Evolutionary conservation across 2,888 invertebrate genomes (phyloP).

Genomic region (Parelbella ahira): DNA sequence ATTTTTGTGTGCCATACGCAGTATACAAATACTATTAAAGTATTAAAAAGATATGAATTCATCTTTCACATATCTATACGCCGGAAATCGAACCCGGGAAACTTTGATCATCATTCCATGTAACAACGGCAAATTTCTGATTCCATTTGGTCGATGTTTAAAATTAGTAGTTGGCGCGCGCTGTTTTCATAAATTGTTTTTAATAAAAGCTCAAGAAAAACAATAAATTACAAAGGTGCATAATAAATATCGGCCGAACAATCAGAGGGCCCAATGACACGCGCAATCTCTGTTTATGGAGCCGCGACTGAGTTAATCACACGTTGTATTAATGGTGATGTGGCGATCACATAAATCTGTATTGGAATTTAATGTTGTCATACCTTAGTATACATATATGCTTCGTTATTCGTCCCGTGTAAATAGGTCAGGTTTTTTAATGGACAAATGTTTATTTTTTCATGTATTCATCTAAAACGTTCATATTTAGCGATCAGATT

Average conservation of each 20-base stretch:
- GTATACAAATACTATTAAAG: too few relatives aligned
- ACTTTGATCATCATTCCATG: too few relatives aligned
- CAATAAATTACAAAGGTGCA: slow-evolving; percentile 31
- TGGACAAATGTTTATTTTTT: too few relatives aligned
- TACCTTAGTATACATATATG: background rate
- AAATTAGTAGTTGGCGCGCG: too few relatives aligned
- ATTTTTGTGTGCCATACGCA: too few relatives aligned
- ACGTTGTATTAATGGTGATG: slow-evolving; percentile 19
- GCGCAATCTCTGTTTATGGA: slow-evolving; percentile 48
- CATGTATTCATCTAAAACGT: too few relatives aligned
- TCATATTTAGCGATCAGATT: too few relatives aligned
- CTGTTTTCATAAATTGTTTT: slow-evolving; percentile 18
- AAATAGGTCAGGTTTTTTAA: too few relatives aligned
- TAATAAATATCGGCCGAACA: slow-evolving; percentile 31
- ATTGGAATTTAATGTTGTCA: slow-evolving; percentile 11
- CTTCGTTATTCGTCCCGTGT: background rate
- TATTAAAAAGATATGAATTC: too few relatives aligned
- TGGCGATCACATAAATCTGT: slow-evolving; percentile 25
- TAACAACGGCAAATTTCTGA: too few relatives aligned
- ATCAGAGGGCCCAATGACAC: slow-evolving; percentile 39
- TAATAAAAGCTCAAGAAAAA: slow-evolving; percentile 32
- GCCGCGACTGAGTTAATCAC: slow-evolving; percentile 27
- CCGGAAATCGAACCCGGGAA: too few relatives aligned
- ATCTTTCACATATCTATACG: too few relatives aligned
- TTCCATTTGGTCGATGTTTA: background rate